phyloP scores from a whole-genome alignment of 1,140 invertebrate genomes.

The Magallana ariakensis region DNA sequence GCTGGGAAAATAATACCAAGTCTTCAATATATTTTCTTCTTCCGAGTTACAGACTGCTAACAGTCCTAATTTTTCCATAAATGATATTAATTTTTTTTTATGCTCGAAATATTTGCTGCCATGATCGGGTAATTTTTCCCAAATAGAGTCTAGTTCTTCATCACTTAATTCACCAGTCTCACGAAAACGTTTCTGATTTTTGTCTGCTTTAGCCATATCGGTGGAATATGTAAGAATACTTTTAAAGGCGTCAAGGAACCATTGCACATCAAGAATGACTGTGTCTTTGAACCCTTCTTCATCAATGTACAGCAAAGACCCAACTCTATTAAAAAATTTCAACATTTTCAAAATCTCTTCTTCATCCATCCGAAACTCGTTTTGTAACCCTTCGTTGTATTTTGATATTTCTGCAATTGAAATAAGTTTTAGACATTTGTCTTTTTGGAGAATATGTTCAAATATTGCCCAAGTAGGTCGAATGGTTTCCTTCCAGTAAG shows the following conservation, averaged over 20 bases:
- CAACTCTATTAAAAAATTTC: background rate
- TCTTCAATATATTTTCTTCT: background rate
- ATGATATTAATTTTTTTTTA: background rate
- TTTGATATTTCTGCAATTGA: background rate
- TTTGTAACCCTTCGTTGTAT: background rate
- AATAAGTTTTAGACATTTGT: background rate
- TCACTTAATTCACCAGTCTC: background rate
- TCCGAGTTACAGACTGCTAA: background rate
- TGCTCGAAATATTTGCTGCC: background rate
- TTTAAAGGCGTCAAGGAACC: background rate
- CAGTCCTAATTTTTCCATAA: background rate
- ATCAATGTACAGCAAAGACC: background rate
- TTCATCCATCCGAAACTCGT: background rate
- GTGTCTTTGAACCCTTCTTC: background rate
- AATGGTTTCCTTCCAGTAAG: background rate
- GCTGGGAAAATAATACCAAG: background rate
- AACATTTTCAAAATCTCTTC: background rate
- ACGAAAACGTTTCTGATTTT: background rate
- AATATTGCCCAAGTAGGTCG: background rate
- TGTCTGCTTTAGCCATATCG: background rate
- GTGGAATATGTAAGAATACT: background rate
- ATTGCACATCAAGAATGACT: constrained; percentile 12
- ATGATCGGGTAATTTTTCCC: background rate
- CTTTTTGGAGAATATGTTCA: background rate
- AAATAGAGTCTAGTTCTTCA: background rate